Base-by-base conservation (phyloP, 2,797 vertebrate species). In the Chelon auratus region DNA sequence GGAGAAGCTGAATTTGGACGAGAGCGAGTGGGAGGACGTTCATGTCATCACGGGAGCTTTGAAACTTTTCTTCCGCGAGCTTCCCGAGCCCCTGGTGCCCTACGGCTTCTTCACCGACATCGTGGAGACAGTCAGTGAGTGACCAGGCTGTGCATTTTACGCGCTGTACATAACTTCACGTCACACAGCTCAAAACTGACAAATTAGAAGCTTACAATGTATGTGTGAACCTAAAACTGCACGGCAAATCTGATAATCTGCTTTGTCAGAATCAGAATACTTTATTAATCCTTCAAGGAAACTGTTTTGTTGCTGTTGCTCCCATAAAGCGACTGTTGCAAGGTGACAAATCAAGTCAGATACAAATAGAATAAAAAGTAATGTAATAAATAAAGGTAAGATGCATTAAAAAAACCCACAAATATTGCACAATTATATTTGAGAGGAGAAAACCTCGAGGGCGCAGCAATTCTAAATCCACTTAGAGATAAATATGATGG, bases 61-160 rank as follows among this genome's bases (percentile, higher is more conserved):
- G 71, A 98, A 98, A 87, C 95, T 98, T 69, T 98, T 98, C 88
- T 95, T 98, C 60, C 94, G 97, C 2, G 97, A 98, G 92, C 95
- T 98, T 53, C 97, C 97, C 0, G 96, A 98, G 85, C 97, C 97
- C 0, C 89, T 97, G 39, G 88, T 98, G 30, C 95, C 97, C 17
- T 95, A 83, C 64, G 61, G 75, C 68, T 82, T 96, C 87, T 96
- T 96, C 68, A 93, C 87, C 5, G 93, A 94, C 91, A 95, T 94
- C 62, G 67, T 97, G 50, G 94, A 95, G 74, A 92, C 95, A 26
- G 82, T 95, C 87, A 96, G 97, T 98, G 93, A 96, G 94, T 95
- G 80, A 68, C 62, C 64, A 10, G 18, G 57, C 14, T 30, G 1
- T 26, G 69, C 47, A 4, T 50, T 51, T 64, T 26, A 20, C 24